Evolutionary conservation across 2,797 vertebrate genomes (phyloP).

Genomic region (Taeniopygia guttata): DNA sequence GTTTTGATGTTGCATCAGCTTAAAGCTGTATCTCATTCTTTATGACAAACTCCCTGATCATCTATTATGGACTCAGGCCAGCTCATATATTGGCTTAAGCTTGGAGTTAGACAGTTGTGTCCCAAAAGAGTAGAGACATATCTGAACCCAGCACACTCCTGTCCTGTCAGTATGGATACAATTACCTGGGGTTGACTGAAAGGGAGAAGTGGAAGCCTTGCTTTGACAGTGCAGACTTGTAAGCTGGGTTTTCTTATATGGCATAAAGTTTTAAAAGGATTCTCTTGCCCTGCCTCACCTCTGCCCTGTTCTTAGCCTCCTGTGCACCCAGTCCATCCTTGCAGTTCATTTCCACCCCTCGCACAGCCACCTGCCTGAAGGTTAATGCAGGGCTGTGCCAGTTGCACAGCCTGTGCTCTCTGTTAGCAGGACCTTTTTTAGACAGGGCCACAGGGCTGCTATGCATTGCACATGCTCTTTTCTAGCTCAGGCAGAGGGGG

Average conservation of each 20-base stretch:
- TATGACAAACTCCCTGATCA: background rate
- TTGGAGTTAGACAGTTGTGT: background rate
- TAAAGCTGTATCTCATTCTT: background rate
- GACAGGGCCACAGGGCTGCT: background rate
- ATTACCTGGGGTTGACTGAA: background rate
- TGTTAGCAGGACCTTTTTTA: background rate
- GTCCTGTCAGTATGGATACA: background rate
- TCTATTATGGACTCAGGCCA: rapidly evolving
- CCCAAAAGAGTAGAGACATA: background rate
- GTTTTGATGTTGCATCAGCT: background rate
- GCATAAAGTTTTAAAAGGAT: background rate
- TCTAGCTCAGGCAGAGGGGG: background rate
- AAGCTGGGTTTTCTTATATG: background rate
- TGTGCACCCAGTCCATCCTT: background rate
- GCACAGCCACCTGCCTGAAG: background rate
- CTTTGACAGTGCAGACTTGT: background rate
- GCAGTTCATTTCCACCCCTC: background rate
- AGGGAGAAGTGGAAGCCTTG: background rate
- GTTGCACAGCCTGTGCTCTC: background rate
- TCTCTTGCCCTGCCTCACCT: background rate
- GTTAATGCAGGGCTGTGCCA: background rate
- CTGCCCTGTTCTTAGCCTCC: background rate
- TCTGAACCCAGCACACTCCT: background rate
- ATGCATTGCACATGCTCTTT: background rate
- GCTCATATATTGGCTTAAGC: background rate